A percentile compares a stretch with the other conserved stretches of the same genome.
phyloP scores from a whole-genome alignment of 2,888 invertebrate genomes.

The Athetis lepigone region DNA sequence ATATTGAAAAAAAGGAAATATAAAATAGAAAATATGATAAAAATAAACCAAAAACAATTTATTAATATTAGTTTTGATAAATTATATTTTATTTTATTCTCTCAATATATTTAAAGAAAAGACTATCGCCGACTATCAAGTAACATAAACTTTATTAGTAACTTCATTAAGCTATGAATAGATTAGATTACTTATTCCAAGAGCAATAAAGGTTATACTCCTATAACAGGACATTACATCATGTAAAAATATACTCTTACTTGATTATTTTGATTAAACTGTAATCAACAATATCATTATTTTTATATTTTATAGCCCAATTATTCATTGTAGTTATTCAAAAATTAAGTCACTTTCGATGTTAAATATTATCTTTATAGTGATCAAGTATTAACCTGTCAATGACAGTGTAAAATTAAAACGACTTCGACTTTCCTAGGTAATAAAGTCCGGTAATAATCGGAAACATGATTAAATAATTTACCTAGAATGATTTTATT shows the following conservation, averaged over 20 bases:
- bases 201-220: constrained; percentile 4
- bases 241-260: constrained; percentile 12
- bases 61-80: no score
- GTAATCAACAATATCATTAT: constrained; percentile 29
- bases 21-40: no score
- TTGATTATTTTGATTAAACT: constrained; percentile 27
- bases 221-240: constrained; percentile 17
- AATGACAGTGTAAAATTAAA: constrained; percentile 17
- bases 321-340: constrained; percentile 20
- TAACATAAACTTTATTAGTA: constrained; percentile 12
- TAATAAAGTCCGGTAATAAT: constrained; percentile 27
- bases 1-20: no score
- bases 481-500: constrained; percentile 3
- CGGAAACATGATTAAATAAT: constrained; percentile 10
- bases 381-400: constrained; percentile 26
- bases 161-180: constrained; percentile 16
- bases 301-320: constrained; percentile 9
- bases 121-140: not conserved
- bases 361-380: constrained; percentile 29
- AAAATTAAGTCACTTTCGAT: constrained; percentile 33
- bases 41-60: no score
- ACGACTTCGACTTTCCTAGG: constrained; percentile 8
- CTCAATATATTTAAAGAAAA: not conserved
- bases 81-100: not conserved
- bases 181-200: constrained; percentile 9